Base-by-base conservation (phyloP, 2,888 invertebrate species). In the Synergus itoensis region DNA sequence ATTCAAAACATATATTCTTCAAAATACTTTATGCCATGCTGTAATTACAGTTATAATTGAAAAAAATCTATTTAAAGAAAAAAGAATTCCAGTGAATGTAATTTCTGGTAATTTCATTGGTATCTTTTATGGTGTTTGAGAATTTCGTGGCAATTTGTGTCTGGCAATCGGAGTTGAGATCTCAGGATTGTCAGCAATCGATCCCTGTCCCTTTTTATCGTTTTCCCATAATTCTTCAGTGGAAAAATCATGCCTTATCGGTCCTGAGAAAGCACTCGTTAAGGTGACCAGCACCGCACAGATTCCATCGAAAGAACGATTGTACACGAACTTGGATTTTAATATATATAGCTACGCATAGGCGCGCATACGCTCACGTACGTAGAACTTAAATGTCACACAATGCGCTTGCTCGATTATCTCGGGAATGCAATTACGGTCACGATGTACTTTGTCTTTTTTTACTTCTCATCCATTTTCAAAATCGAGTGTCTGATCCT, bases 351-450 rank as follows among this genome's bases (percentile, higher is more conserved):
- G 21, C 21, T 45, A 67, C 45, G 45, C 69, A 53, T 28, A 53
- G 8, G 69, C 28, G 28, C 16, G 45, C 8, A 14, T 28, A 69
- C 69, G 8, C 69, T 48, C 69, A 53, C 69, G 69, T 48, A 36
- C 69, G 48, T 69, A 45, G 48, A 69, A 76, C 57, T n/a, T 76
- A 76, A 76, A 76, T 76, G 76, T 76, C 76, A 43, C 62, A 76
- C 76, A 76, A 76, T 62, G 76, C 41, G 14, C 60, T 62, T 76
- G 57, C 76, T 76, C 76, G 60, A 76, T 76, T 76, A 76, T 62
- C 76, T 76, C 43, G n/a, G 53, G 76, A 76, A 76, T 76, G 76
- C 62, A 62, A 76, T 76, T 76, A 62, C 76, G 41, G 76, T 62
- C 43, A 62, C 76, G 76, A 62, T 76, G 76, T 41, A 76, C 28